Conservation (phyloP, 2,888 invertebrate species). For the Carpatolechia fugitivella region DNA sequence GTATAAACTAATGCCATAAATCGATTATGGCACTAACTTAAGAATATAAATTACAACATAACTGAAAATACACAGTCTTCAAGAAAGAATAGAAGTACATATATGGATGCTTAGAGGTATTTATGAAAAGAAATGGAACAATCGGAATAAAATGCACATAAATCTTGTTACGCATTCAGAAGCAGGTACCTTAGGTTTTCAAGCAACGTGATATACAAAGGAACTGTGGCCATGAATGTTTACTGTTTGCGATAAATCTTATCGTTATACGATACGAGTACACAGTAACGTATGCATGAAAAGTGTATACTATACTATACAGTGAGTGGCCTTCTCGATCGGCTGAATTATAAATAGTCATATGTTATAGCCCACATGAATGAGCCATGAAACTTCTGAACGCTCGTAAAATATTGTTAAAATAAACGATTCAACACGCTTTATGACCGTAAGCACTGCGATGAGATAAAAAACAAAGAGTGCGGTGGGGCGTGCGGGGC, state of each 20-base stretch:
- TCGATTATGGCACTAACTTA: too few relatives aligned
- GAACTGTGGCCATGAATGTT: slow-evolving; percentile 43
- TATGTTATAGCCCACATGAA: slow-evolving; percentile 33
- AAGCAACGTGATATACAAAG: slow-evolving; percentile 28
- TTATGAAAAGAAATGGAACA: background rate
- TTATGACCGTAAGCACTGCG: slow-evolving; percentile 11
- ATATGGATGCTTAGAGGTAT: too few relatives aligned
- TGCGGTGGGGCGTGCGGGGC: slow-evolving; percentile 33
- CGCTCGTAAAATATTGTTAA: slow-evolving; percentile 13
- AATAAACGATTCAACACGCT: slow-evolving; percentile 16
- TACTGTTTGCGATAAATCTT: slow-evolving; percentile 48
- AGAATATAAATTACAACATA: too few relatives aligned
- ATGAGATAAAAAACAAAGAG: slow-evolving; percentile 33
- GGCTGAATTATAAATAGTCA: slow-evolving; percentile 41
- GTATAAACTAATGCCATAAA: too few relatives aligned
- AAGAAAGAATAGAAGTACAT: too few relatives aligned
- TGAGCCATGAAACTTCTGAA: slow-evolving; percentile 36
- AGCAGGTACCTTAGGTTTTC: background rate
- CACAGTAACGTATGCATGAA: too few relatives aligned
- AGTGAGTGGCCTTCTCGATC: slow-evolving; percentile 44
- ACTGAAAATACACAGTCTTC: too few relatives aligned
- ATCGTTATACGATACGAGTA: slow-evolving; percentile 37
- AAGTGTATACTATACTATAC: too few relatives aligned
- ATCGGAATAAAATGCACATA: slow-evolving; percentile 1
- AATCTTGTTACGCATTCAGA: background rate